Conservation (phyloP, 2,113 vertebrate species). For the Amphiprion percula region DNA sequence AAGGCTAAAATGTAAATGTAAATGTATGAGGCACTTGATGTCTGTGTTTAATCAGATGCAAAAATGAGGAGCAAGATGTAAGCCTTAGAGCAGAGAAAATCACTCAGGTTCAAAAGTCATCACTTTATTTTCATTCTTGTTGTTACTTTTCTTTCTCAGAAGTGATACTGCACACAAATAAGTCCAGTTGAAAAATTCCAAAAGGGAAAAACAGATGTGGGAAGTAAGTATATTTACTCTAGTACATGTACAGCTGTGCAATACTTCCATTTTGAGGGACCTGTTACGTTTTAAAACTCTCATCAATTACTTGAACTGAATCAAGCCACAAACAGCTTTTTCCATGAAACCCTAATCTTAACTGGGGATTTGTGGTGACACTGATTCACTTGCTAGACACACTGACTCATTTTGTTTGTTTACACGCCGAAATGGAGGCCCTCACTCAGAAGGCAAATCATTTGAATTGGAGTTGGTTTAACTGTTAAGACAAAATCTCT, state of each 20-base stretch:
- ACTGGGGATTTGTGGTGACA: not conserved
- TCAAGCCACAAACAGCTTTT: not conserved
- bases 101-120: constrained; percentile 19
- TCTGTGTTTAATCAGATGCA: constrained; percentile 47
- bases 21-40: constrained; percentile 35
- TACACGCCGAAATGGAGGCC: not conserved
- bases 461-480: constrained; percentile 17
- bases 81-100: constrained; percentile 6
- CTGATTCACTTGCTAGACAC: not conserved
- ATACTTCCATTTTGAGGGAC: not conserved
- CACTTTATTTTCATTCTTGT: not conserved
- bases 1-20: constrained; percentile 20
- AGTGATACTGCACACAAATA: not conserved
- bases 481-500: constrained; percentile 1
- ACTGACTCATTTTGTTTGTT: constrained; percentile 1
- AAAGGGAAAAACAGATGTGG: not conserved
- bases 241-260: not conserved
- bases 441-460: constrained; percentile 1
- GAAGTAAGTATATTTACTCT: not conserved
- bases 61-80: not conserved
- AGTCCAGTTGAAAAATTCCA: not conserved
- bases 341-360: not conserved
- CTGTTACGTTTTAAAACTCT: not conserved
- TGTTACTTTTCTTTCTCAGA: constrained; percentile 5
- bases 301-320: not conserved